Evolutionary conservation across 2,888 invertebrate species (phyloP), one percentile per base, ranked within the genome.

Genomic region (Caenorhabditis sp.): DNA sequence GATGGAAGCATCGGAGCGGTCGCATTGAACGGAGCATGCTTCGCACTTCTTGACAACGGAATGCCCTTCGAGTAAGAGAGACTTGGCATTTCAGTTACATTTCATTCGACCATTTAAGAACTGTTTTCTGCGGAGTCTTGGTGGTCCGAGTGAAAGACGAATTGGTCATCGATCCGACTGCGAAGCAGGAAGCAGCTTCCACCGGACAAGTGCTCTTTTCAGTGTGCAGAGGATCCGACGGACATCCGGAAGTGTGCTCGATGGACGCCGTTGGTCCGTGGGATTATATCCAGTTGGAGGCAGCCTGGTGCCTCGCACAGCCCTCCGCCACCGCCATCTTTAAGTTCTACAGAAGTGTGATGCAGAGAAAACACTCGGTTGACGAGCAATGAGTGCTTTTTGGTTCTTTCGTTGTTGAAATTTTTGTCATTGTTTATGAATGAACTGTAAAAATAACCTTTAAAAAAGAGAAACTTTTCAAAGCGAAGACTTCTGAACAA

Each of bases 71-170:
- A 63, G 81, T 81, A 24, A 39, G 52, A 46, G 46, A 15, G 9
- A 26, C 15, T 15, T 22, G n/a, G n/a, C n/a, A n/a, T n/a, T n/a
- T n/a, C n/a, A n/a, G n/a, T n/a, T n/a, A n/a, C n/a, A n/a, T n/a
- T n/a, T n/a, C n/a, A n/a, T n/a, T n/a, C n/a, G n/a, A n/a, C n/a
- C n/a, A n/a, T n/a, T 76, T 41, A 68, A 77, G 80, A 41, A 55
- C 81, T 1, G 58, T 80, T 6, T 83, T 83, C 74, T 82, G 83
- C 55, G 83, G 82, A 17, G 73, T 83, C 11, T 52, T 75, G n/a
- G 72, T 83, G 7, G 79, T 79, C 22, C 66, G 76, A 26, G 68
- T 82, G 11, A 68, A 78, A 24, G 82, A 78, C 9, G 62, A 79
- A 17, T 26, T 83, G 35, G 59, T 82, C 15, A 65, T 80, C 24